These are phyloP conservation scores for Palythoa caribaeorum DNA, from an alignment of 92 coral and sea anemone genomes.

Conservation along the genomic window DNA sequence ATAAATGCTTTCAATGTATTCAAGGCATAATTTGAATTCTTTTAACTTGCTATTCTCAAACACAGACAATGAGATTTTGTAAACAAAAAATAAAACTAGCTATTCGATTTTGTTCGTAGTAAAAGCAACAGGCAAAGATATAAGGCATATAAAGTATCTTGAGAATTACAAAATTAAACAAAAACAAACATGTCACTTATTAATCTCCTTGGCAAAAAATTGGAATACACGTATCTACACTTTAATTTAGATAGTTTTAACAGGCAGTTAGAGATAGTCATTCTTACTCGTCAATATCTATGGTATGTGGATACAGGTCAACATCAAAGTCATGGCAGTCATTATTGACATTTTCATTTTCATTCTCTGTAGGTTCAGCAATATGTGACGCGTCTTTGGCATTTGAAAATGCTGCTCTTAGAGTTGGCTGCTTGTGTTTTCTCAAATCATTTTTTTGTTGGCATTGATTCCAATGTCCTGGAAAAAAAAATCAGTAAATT, in stretches of 20 bases:
- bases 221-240: slow-evolving; percentile 40
- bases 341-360: slow-evolving; percentile 25
- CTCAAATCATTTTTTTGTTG: slow-evolving; percentile 23
- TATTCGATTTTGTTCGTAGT: not conserved
- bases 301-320: not conserved
- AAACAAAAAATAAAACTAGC: not conserved
- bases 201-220: slow-evolving; percentile 4
- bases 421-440: slow-evolving; percentile 31
- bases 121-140: slow-evolving; percentile 2
- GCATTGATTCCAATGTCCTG: slow-evolving; percentile 54
- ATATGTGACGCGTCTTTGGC: slow-evolving; percentile 32
- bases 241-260: not conserved
- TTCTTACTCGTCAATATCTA: slow-evolving; percentile 42
- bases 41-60: not conserved
- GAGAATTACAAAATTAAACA: slow-evolving; percentile 29
- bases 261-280: slow-evolving; percentile 8
- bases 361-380: slow-evolving; percentile 16
- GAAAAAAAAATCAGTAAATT: slow-evolving; percentile 1
- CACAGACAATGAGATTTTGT: slow-evolving; percentile 6
- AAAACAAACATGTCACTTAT: slow-evolving; percentile 29
- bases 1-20: slow-evolving; percentile 24
- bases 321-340: slow-evolving; percentile 17
- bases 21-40: slow-evolving; percentile 36
- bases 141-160: slow-evolving; percentile 21
- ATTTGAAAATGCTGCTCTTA: slow-evolving; percentile 44